phyloP scores from a whole-genome alignment of 2,888 invertebrate species.

The Girardia tigrina region DNA sequence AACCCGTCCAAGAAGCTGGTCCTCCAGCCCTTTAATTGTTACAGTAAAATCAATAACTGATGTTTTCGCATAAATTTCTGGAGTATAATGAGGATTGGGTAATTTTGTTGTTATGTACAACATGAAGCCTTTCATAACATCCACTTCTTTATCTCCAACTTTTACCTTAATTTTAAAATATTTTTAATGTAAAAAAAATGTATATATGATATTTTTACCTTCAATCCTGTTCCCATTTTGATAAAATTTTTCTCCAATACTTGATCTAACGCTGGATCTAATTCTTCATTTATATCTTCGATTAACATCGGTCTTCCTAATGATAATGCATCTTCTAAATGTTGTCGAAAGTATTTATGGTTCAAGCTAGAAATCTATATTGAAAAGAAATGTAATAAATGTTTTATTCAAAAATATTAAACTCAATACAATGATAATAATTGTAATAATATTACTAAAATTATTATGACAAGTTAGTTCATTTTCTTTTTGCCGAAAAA shows the following conservation, averaged over 20 bases:
- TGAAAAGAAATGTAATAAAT: not conserved
- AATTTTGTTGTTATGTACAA: constrained; percentile 86
- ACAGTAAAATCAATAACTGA: constrained; percentile 94
- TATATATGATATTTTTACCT: not conserved
- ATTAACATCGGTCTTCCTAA: constrained; percentile 74
- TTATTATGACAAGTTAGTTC: too few species aligned
- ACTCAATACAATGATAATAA: too few species aligned
- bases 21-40: constrained; percentile 84
- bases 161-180: constrained; percentile 37
- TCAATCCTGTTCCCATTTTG: not conserved
- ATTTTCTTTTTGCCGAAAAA: too few species aligned
- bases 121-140: constrained; percentile 85
- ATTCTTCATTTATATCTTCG: constrained; percentile 80
- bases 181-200: not conserved
- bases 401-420: too few species aligned
- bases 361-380: constrained; percentile 54
- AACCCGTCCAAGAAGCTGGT: constrained; percentile 75
- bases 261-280: constrained; percentile 88
- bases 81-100: constrained; percentile 86
- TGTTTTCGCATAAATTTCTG: constrained; percentile 86
- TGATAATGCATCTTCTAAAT: constrained; percentile 72
- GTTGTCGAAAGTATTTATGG: constrained; percentile 85
- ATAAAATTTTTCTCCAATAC: constrained; percentile 93
- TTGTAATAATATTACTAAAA: too few species aligned
- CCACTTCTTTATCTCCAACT: constrained; percentile 74